A percentile compares a stretch with the other conserved stretches of the same genome.
These are phyloP conservation scores for Crocuta crocuta DNA, from an alignment of 2,113 vertebrate species.

Conservation along the genomic window DNA sequence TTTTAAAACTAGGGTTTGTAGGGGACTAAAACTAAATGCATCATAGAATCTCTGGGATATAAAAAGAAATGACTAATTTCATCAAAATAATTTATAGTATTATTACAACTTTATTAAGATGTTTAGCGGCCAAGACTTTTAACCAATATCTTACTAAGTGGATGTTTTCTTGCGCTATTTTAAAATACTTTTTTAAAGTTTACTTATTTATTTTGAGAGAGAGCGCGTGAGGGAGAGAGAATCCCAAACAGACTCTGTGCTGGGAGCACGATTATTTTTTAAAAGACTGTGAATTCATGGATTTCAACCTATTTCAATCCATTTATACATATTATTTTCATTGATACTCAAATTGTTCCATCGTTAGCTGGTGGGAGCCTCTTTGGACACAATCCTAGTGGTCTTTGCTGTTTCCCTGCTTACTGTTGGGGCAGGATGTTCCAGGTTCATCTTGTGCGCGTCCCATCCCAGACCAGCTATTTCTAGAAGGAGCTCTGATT, in stretches of 20 bases:
- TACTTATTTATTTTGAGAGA: too few species aligned
- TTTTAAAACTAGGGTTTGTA: conserved; percentile 57
- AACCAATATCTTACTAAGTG: conserved; percentile 10
- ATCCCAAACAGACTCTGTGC: too few species aligned
- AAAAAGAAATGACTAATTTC: conserved; percentile 43
- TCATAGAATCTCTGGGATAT: neutral
- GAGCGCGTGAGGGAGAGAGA: too few species aligned
- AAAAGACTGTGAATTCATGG: neutral
- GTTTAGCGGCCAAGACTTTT: neutral
- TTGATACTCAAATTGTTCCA: too few species aligned
- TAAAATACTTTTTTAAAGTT: neutral
- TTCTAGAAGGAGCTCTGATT: conserved; percentile 25
- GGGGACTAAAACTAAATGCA: neutral
- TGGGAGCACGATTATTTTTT: neutral
- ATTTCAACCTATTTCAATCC: too few species aligned
- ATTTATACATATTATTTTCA: too few species aligned
- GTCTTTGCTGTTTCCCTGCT: neutral
- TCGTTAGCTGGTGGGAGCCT: neutral
- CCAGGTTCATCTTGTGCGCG: neutral
- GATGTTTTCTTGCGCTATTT: neutral
- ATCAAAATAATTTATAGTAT: neutral
- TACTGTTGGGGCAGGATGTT: neutral
- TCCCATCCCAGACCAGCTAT: neutral
- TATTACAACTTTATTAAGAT: conserved; percentile 24
- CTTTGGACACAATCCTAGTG: neutral